Percentiles rank a stretch among this genome's conserved stretches.
Conservation (phyloP, 1,140 invertebrate species). For the Drosophila murphyi region DNA sequence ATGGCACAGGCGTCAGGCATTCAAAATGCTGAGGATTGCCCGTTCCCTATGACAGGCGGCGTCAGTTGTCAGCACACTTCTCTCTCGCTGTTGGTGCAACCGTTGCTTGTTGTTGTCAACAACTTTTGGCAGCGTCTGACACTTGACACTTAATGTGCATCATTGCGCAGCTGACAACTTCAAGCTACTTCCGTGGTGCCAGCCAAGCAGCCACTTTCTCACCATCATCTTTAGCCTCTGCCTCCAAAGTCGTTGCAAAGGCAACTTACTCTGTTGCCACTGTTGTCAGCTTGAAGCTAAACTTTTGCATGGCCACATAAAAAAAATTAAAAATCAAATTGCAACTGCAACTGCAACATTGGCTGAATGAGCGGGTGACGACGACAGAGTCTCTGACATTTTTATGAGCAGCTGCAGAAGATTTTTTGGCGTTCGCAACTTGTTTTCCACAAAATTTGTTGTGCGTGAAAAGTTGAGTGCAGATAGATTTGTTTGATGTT, state of each 20-base stretch:
- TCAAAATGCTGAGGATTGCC: slow-evolving; percentile 35
- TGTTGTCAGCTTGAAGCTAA: slow-evolving; percentile 45
- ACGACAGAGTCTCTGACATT: slow-evolving; percentile 53
- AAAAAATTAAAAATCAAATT: slow-evolving; percentile 77
- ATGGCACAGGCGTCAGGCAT: slow-evolving; percentile 15
- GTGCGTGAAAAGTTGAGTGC: slow-evolving; percentile 63
- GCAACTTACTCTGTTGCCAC: slow-evolving; percentile 27
- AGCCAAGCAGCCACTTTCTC: slow-evolving; percentile 55
- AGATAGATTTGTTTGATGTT: slow-evolving; percentile 33
- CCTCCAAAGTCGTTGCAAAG: neutral
- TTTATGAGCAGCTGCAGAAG: slow-evolving; percentile 79
- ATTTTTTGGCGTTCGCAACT: slow-evolving; percentile 58
- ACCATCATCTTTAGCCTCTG: neutral
- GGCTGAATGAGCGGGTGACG: neutral
- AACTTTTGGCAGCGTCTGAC: slow-evolving; percentile 72
- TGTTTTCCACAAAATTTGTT: slow-evolving; percentile 74
- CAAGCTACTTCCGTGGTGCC: slow-evolving; percentile 78
- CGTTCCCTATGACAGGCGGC: slow-evolving; percentile 41
- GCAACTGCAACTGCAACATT: slow-evolving; percentile 51
- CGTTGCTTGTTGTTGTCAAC: slow-evolving; percentile 68
- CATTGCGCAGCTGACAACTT: slow-evolving; percentile 81
- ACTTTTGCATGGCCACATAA: slow-evolving; percentile 75
- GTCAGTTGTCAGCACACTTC: slow-evolving; percentile 44
- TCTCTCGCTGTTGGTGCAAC: slow-evolving; percentile 38
- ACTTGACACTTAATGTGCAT: slow-evolving; percentile 83